Evolutionary conservation across 2,888 invertebrate species (phyloP), one percentile per base, ranked within the genome.

Genomic region (Dendrolimus pini): DNA sequence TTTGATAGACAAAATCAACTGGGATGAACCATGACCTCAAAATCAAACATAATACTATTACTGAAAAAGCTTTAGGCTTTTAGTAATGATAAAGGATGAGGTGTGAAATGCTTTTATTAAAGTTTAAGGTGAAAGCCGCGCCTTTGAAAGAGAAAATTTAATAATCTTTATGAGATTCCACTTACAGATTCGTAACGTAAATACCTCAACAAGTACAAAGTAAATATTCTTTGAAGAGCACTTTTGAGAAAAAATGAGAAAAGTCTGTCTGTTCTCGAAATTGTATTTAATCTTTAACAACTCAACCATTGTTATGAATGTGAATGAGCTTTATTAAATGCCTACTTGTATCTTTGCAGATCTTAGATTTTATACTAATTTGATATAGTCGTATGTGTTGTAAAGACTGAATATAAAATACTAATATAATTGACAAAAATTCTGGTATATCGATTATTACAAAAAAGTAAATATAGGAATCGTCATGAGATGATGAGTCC

Each of bases 121-220:
- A 72, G 75, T 74, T 75, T 72, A 64, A 71, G 68, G 66, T 63
- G 65, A 60, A 67, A 70, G 68, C 66, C 65, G 67, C 66, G 72
- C 72, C 68, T 47, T 71, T 69, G 65, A 60, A 67, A 72, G 64
- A 61, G 55, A 64, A 75, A 77, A 78, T 79, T 80, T 81, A 78
- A 82, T 83, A 78, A 78, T 74, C 67, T 75, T 78, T 75, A 79
- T 80, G 72, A 80, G 66, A 75, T 77, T 76, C 67, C 68, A 66
- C 47, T 47, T 12, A 47, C 47, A 47, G 47, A 47, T 47, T 68
- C 62, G 65, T 63, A 47, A 58, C 60, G 60, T 55, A 60, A 59
- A 61, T 58, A 60, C 14, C 30, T 61, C 53, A 59, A 30, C 56
- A 41, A 41, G 55, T n/a, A 41, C 30, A 30, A 30, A 30, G 30